phyloP scores from a whole-genome alignment of 1,140 invertebrate species.

The Aphis gossypii region DNA sequence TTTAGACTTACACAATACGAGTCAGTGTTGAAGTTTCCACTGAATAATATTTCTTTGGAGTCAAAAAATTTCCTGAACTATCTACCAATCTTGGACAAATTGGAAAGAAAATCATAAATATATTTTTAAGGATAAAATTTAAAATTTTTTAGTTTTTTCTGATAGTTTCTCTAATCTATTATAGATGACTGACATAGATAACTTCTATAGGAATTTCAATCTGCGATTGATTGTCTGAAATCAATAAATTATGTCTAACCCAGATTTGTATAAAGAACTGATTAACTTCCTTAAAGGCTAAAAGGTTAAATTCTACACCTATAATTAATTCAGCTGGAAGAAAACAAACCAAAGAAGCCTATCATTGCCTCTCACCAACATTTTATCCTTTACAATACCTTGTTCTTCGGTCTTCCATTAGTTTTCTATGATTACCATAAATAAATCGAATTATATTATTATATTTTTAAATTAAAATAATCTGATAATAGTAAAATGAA shows the following conservation, averaged over 20 bases:
- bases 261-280: too few relatives aligned
- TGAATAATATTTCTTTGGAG: too few relatives aligned
- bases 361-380: not conserved
- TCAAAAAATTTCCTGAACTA: too few relatives aligned
- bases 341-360: not conserved
- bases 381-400: not conserved
- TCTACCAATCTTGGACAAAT: too few relatives aligned
- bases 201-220: not conserved
- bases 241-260: not conserved
- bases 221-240: not conserved
- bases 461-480: not conserved
- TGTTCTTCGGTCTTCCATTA: not conserved
- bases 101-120: too few relatives aligned
- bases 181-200: not conserved
- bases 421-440: not conserved
- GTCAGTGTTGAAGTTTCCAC: too few relatives aligned
- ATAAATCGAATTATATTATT: not conserved
- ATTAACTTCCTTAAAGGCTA: too few relatives aligned
- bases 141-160: too few relatives aligned
- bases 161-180: too few relatives aligned
- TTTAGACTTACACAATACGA: too few relatives aligned
- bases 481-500: not conserved
- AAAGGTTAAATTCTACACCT: not conserved
- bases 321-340: not conserved
- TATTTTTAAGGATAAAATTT: too few relatives aligned